phyloP scores from a whole-genome alignment of 2,113 vertebrate genomes.

The Oplegnathus fasciatus region DNA sequence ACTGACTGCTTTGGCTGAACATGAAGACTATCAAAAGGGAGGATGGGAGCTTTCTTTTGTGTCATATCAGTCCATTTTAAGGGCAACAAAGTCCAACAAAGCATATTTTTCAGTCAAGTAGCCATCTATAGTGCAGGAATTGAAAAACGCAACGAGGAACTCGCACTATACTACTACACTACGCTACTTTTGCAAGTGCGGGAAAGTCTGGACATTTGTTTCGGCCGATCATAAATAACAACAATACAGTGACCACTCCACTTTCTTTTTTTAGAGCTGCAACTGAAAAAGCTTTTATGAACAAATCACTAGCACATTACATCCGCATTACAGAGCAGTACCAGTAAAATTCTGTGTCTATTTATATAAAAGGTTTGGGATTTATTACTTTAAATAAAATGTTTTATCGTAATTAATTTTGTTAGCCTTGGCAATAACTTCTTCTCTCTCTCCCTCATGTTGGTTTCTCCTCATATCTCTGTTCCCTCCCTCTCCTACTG shows the following conservation, averaged over 20 bases:
- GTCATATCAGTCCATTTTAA: not conserved
- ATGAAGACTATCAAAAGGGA: not conserved
- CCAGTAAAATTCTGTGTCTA: not conserved
- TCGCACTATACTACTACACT: too few species aligned
- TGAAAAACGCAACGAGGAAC: not conserved
- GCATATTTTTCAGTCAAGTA: not conserved
- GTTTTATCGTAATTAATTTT: slow-evolving; percentile 7
- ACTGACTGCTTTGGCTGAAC: slow-evolving; percentile 6
- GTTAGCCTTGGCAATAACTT: not conserved
- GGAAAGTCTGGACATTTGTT: not conserved
- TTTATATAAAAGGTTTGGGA: not conserved
- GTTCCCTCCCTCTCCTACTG: not conserved
- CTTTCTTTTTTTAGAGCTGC: not conserved
- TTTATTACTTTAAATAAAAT: slow-evolving; percentile 13
- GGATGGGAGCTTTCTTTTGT: not conserved
- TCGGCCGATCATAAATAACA: not conserved
- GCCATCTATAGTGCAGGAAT: not conserved
- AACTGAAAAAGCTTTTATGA: not conserved
- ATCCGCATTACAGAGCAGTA: not conserved
- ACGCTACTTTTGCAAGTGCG: not conserved
- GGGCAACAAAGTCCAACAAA: slow-evolving; percentile 4
- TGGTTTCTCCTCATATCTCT: not conserved
- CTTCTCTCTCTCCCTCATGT: not conserved
- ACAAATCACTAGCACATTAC: not conserved
- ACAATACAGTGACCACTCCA: not conserved